Conservation (phyloP, 2,113 vertebrate genomes). For the Odocoileus hemionus region DNA sequence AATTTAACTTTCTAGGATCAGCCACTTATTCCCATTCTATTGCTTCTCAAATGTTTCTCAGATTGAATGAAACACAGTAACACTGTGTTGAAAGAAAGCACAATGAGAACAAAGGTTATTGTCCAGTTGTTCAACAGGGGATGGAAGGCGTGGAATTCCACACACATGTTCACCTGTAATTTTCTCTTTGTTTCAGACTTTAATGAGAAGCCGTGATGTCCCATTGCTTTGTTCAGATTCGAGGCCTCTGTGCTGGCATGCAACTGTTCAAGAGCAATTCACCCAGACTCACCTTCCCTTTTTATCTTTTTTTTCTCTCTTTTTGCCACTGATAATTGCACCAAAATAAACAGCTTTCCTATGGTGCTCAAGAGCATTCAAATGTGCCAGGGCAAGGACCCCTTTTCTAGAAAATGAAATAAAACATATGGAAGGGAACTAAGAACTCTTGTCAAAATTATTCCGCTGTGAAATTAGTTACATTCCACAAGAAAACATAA, state of each 20-base stretch:
- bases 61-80: not conserved
- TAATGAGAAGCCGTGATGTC: not conserved
- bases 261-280: not conserved
- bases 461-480: constrained; percentile 74
- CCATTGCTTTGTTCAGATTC: not conserved
- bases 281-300: not conserved
- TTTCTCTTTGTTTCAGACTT: not conserved
- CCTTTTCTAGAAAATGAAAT: constrained; percentile 54
- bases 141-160: not conserved
- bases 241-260: not conserved
- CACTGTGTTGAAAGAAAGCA: not conserved
- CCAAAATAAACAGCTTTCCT: constrained; percentile 6
- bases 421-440: constrained; percentile 62
- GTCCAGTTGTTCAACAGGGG: no score
- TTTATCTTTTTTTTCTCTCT: not conserved
- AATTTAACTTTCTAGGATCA: not conserved
- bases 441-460: constrained; percentile 66
- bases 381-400: constrained; percentile 46
- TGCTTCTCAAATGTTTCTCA: not conserved
- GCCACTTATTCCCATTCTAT: not conserved
- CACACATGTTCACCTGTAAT: not conserved
- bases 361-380: constrained; percentile 39
- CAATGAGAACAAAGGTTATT: not conserved
- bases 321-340: not conserved
- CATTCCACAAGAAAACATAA: constrained; percentile 69